Conservation (phyloP, 2,888 invertebrate genomes). For the Baccha elongata region DNA sequence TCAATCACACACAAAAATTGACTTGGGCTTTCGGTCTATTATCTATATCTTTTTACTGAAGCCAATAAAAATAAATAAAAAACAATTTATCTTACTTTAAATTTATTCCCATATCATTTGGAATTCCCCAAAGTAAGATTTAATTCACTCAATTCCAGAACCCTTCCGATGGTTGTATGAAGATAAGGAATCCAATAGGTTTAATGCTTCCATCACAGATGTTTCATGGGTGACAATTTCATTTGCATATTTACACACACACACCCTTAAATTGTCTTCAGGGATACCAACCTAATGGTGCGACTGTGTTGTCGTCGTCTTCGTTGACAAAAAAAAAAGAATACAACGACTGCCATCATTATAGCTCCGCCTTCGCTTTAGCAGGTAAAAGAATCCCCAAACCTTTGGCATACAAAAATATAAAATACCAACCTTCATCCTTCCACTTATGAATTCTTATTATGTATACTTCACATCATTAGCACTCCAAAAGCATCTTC, state of each 20-base stretch:
- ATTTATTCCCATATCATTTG: conserved; percentile 9
- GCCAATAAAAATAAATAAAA: conserved; percentile 7
- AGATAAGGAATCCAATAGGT: conserved; percentile 35
- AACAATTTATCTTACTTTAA: conserved; percentile 29
- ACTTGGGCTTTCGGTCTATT: too few species aligned
- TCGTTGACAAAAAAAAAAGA: not conserved
- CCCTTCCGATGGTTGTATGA: conserved; percentile 6
- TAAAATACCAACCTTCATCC: conserved; percentile 44
- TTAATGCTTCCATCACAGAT: conserved; percentile 44
- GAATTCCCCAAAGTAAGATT: conserved; percentile 43
- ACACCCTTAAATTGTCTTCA: conserved; percentile 31
- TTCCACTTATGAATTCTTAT: conserved; percentile 66
- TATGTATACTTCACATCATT: conserved; percentile 66
- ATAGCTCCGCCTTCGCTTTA: not conserved
- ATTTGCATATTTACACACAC: conserved; percentile 56
- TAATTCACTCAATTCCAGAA: conserved; percentile 53
- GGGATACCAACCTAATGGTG: conserved; percentile 35
- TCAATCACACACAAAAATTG: too few species aligned
- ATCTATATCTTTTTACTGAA: not conserved
- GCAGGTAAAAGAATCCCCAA: conserved; percentile 31
- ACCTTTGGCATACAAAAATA: conserved; percentile 2
- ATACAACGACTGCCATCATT: not conserved
- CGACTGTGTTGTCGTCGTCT: not conserved
- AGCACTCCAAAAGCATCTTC: conserved; percentile 40
- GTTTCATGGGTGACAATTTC: conserved; percentile 59